Evolutionary conservation across 2,113 vertebrate species (phyloP).

Genomic region (Lepus timidus): DNA sequence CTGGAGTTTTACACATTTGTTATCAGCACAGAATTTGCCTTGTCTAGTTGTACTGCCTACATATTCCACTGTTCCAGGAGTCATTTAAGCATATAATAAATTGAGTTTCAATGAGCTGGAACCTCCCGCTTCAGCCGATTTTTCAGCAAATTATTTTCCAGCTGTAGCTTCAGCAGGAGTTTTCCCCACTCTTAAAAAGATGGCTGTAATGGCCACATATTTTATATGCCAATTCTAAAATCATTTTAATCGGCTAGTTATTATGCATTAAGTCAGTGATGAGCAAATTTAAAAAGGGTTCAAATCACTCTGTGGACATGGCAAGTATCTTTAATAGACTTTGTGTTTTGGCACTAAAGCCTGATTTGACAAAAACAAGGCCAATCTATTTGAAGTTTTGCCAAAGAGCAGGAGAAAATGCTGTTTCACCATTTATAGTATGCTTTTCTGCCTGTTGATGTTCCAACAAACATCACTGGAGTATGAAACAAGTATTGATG

Average conservation of each 20-base stretch:
- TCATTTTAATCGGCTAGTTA: slow-evolving; percentile 79
- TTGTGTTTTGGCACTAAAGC: slow-evolving; percentile 68
- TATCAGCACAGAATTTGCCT: slow-evolving; percentile 81
- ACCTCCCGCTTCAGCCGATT: slow-evolving; percentile 80
- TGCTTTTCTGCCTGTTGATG: slow-evolving; percentile 33
- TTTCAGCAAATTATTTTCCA: slow-evolving; percentile 84
- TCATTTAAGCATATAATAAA: slow-evolving; percentile 85
- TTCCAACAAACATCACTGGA: slow-evolving; percentile 51
- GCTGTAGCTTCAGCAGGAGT: slow-evolving; percentile 73
- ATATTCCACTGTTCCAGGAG: slow-evolving; percentile 79
- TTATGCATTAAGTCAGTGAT: slow-evolving; percentile 82
- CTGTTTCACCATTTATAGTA: slow-evolving; percentile 45
- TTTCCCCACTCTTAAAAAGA: slow-evolving; percentile 69
- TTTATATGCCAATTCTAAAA: slow-evolving; percentile 81
- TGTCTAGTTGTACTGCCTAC: slow-evolving; percentile 79
- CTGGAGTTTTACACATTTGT: slow-evolving; percentile 78
- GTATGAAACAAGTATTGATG: slow-evolving; percentile 43
- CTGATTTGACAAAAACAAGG: slow-evolving; percentile 74
- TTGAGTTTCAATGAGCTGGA: slow-evolving; percentile 85
- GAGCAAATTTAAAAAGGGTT: slow-evolving; percentile 78
- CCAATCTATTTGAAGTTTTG: slow-evolving; percentile 57
- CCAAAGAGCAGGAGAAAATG: slow-evolving; percentile 42
- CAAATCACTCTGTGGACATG: slow-evolving; percentile 66
- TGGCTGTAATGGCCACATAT: slow-evolving; percentile 71
- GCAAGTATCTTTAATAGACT: slow-evolving; percentile 77